Conservation (phyloP, 2,888 invertebrate species). For the Trisateles emortualis region DNA sequence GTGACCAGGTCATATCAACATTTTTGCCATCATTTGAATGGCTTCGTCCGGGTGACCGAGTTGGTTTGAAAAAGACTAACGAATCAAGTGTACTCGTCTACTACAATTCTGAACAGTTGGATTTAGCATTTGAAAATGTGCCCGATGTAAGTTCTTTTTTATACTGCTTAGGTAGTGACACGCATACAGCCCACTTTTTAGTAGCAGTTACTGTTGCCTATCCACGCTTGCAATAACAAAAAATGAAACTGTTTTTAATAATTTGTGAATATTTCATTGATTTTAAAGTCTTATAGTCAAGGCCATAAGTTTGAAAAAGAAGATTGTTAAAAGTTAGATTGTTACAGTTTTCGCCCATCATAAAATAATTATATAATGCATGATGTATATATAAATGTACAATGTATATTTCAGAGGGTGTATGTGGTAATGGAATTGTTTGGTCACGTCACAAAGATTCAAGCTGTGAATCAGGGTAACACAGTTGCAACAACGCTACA, state of each 20-base stretch:
- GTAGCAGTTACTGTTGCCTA: no score
- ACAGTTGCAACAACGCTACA: slow-evolving; percentile 50
- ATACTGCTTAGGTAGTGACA: no score
- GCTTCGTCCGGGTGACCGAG: slow-evolving; percentile 92
- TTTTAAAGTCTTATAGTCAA: no score
- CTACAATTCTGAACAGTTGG: slow-evolving; percentile 94
- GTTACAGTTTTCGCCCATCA: no score
- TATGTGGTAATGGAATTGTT: slow-evolving; percentile 94
- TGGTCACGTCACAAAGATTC: slow-evolving; percentile 92
- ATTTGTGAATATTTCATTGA: no score
- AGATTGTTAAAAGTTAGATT: no score
- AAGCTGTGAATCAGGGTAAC: slow-evolving; percentile 87
- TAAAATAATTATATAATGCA: no score
- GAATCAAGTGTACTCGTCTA: slow-evolving; percentile 91
- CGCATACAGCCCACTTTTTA: no score
- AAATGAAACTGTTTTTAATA: no score
- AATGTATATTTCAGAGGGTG: slow-evolving; percentile 86
- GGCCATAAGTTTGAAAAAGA: no score
- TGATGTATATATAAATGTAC: no score
- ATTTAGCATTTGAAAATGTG: slow-evolving; percentile 91
- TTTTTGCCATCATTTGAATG: slow-evolving; percentile 90
- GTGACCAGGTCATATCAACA: slow-evolving; percentile 58
- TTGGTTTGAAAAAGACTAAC: slow-evolving; percentile 91
- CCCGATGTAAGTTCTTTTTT: slow-evolving; percentile 88
- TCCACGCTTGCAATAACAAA: no score